phyloP scores from a whole-genome alignment of 2,888 invertebrate genomes.

The Drosophila barbarae region DNA sequence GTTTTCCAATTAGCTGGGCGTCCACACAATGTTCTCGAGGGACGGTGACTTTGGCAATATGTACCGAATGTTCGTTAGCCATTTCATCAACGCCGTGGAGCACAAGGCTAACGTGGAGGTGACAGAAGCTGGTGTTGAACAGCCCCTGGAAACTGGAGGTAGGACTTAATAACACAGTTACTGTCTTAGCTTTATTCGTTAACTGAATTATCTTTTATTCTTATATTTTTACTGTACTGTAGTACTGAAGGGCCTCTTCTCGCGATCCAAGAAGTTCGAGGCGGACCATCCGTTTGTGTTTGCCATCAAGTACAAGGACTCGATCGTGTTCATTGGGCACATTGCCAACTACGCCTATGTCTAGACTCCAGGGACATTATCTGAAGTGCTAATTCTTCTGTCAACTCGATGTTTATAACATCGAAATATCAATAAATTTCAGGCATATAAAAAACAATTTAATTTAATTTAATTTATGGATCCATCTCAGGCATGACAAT shows the following conservation, averaged over 20 bases:
- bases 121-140: conserved; percentile 69
- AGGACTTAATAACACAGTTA: conserved; percentile 17
- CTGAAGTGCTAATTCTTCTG: conserved; percentile 29
- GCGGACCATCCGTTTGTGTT: conserved; percentile 76
- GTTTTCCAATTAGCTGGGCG: conserved; percentile 58
- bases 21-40: conserved; percentile 74
- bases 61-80: conserved; percentile 77
- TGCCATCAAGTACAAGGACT: conserved; percentile 71
- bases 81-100: conserved; percentile 73
- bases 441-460: conserved; percentile 3
- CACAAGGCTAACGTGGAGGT: conserved; percentile 75
- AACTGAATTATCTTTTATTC: neutral
- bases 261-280: conserved; percentile 73
- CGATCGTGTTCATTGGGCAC: conserved; percentile 76
- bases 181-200: neutral
- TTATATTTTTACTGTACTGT: neutral
- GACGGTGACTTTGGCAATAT: conserved; percentile 75
- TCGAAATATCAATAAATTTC: conserved; percentile 18
- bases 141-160: conserved; percentile 72
- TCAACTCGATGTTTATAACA: conserved; percentile 30
- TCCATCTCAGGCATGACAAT: neutral
- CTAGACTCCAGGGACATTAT: neutral
- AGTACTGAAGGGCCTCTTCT: conserved; percentile 74
- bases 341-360: conserved; percentile 73
- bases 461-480: conserved; percentile 1